A percentile compares a stretch with the other conserved stretches of the same genome.
Conservation (phyloP, 2,113 vertebrate species). For the Pseudorasbora parva region DNA sequence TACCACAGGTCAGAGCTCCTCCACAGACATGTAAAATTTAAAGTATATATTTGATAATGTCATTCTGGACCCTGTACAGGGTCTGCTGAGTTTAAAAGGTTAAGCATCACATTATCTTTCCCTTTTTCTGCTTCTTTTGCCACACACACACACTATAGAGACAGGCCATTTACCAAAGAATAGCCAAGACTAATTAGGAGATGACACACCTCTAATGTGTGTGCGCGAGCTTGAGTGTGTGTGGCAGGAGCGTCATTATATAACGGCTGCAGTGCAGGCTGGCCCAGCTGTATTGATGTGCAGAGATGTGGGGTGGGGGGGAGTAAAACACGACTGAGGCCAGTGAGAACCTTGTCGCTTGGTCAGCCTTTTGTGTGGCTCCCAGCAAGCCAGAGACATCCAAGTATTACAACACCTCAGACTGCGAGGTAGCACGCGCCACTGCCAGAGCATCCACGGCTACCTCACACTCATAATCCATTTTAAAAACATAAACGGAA, state of each 20-base stretch:
- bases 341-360: conserved; percentile 55
- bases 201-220: conserved; percentile 12
- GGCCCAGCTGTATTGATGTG: conserved; percentile 65
- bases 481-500: neutral
- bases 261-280: conserved; percentile 70
- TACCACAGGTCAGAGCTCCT: too few relatives aligned
- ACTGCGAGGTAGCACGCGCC: conserved; percentile 18
- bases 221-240: conserved; percentile 27
- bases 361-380: conserved; percentile 53
- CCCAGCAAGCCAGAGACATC: conserved; percentile 37
- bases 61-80: too few relatives aligned
- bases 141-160: neutral
- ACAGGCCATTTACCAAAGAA: conserved; percentile 39
- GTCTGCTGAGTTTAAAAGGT: too few relatives aligned
- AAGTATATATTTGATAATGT: too few relatives aligned
- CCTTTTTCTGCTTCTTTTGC: conserved; percentile 5
- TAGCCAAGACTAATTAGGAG: neutral
- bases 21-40: too few relatives aligned
- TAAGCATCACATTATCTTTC: neutral
- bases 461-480: neutral
- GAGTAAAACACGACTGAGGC: conserved; percentile 50
- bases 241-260: conserved; percentile 59
- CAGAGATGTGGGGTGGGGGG: conserved; percentile 51
- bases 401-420: conserved; percentile 31
- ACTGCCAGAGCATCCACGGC: neutral